Evolutionary conservation across 2,888 invertebrate genomes (phyloP).

Genomic region (Bruchidius siliquastri): DNA sequence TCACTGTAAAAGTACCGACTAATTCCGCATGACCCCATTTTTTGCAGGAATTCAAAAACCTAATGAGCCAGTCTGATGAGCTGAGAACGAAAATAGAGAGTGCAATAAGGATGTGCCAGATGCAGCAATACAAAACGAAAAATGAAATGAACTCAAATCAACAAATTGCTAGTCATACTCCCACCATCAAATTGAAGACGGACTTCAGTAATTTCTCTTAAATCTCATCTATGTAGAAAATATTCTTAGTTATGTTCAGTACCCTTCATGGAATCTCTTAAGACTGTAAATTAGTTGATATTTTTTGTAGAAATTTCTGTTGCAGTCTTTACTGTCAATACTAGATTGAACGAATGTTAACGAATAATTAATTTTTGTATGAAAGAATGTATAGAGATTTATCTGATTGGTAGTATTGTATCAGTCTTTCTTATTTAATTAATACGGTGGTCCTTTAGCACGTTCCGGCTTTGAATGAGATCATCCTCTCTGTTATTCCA

Average conservation of each 20-base stretch:
- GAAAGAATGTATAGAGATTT: background rate
- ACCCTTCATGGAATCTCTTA: background rate
- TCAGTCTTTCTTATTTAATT: too few relatives aligned
- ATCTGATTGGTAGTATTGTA: too few relatives aligned
- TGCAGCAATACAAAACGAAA: slow-evolving; percentile 52
- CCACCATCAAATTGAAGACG: slow-evolving; percentile 87
- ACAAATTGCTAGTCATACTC: slow-evolving; percentile 48
- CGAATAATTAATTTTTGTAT: background rate
- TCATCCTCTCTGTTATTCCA: too few relatives aligned
- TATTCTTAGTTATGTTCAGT: background rate
- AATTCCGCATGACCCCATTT: slow-evolving; percentile 6
- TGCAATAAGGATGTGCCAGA: slow-evolving; percentile 73
- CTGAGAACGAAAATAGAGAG: slow-evolving; percentile 78
- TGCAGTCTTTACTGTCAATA: background rate
- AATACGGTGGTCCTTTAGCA: too few relatives aligned
- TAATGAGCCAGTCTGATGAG: slow-evolving; percentile 81
- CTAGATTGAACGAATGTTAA: background rate
- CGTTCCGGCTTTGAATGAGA: too few relatives aligned
- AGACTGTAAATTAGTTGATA: background rate
- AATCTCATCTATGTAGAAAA: background rate
- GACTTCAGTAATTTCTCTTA: slow-evolving; percentile 90
- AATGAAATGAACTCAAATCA: slow-evolving; percentile 48
- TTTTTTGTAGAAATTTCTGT: background rate
- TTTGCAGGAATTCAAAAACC: slow-evolving; percentile 76
- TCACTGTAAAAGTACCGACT: too few relatives aligned